Conservation (phyloP, 1,140 invertebrate species). For the Lanistes nyassanus region DNA sequence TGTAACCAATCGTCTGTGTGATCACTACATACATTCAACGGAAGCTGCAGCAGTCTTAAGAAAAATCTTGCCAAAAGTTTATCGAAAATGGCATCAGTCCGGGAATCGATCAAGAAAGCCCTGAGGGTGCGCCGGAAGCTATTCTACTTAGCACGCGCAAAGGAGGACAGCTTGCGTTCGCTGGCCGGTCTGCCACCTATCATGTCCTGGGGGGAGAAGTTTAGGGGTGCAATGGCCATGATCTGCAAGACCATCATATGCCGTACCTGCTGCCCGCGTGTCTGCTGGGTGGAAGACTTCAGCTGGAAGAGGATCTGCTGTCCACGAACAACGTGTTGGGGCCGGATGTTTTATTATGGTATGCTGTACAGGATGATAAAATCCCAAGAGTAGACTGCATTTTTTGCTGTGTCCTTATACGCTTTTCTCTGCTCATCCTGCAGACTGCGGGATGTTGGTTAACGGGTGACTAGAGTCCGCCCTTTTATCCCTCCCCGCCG, state of each 20-base stretch:
- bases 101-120: constrained; percentile 9
- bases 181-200: constrained; percentile 48
- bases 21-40: no score
- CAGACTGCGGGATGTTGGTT: no score
- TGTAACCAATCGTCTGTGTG: no score
- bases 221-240: constrained; percentile 19
- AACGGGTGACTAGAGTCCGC: no score
- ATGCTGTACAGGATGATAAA: no score
- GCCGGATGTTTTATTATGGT: constrained; percentile 12
- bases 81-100: neutral
- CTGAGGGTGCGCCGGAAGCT: constrained; percentile 18
- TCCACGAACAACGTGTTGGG: constrained; percentile 12
- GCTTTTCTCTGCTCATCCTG: no score
- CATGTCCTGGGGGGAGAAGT: constrained; percentile 43
- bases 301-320: constrained; percentile 14
- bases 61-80: no score
- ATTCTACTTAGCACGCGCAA: constrained; percentile 29
- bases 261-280: constrained; percentile 45
- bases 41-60: no score
- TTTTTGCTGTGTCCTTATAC: no score
- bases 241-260: constrained; percentile 34
- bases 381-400: no score
- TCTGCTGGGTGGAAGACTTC: constrained; percentile 37
- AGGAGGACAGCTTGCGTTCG: constrained; percentile 48
- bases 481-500: no score